Base-by-base conservation (phyloP, 2,888 invertebrate species). In the Zeuzera pyrina region DNA sequence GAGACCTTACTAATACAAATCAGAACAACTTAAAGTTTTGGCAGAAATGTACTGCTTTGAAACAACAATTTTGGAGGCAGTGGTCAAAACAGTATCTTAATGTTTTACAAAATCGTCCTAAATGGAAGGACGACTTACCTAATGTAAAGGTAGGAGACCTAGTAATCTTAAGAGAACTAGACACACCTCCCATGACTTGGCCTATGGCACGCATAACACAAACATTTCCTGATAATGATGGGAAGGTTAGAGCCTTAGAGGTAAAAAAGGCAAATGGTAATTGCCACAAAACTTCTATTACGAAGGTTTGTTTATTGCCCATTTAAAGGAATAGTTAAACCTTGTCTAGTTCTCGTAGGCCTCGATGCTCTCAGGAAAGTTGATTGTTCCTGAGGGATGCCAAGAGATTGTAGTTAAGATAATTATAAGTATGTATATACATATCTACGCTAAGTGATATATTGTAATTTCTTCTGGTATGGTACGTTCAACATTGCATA, bases 81-180 rank as follows among this genome's bases (percentile, higher is more conserved):
- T 37, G 34, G 35, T 15, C 22, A 2, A 37, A 27, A n/a, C 12
- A 35, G 3, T 40, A 37, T 15, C 15, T 40, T 4, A 34, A 28
- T 10, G 14, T 30, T 8, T 29, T 37, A 24, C n/a, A n/a, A n/a
- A 26, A 8, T 13, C 19, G 37, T 1, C 35, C 37, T 8, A 35
- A 39, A 16, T 35, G 39, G 39, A 15, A 30, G n/a, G 28, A 16
- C 2, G 23, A n/a, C 5, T 8, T 12, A 7, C 29, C 27, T 15
- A 38, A 38, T 16, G 11, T 38, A 7, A 24, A 19, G 6, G 12
- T 29, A 15, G 32, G 32, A 12, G 16, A 14, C 6, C 16, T 36
- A 10, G 36, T 35, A 8, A 33, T 39, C 10, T 10, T 40, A 7
- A 29, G 13, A n/a, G 27, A 35, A 8, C 8, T 22, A n/a, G 29